phyloP scores from a whole-genome alignment of 92 coral and sea anemone genomes.

The Siderastrea siderea region DNA sequence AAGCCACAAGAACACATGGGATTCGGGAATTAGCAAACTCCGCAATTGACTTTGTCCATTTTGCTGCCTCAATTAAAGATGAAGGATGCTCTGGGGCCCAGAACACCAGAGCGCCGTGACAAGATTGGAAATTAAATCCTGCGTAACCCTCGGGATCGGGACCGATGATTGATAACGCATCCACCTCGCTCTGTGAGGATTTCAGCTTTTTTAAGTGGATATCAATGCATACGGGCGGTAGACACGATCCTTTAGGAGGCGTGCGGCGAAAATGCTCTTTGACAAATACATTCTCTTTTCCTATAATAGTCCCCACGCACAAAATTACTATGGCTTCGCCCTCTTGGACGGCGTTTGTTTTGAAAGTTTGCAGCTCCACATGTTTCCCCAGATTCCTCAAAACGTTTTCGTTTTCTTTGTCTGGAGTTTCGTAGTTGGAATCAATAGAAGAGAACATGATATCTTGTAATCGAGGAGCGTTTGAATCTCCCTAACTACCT shows the following conservation, averaged over 20 bases:
- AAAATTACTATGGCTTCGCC: neutral
- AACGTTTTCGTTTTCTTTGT: neutral
- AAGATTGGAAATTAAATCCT: slow-evolving; percentile 19
- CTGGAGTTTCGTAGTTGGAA: slow-evolving; percentile 15
- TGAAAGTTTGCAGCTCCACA: slow-evolving; percentile 31
- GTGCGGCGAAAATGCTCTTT: neutral
- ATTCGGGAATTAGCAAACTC: slow-evolving; percentile 18
- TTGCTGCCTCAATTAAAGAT: slow-evolving; percentile 1
- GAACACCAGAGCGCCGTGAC: slow-evolving; percentile 10
- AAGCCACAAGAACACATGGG: slow-evolving; percentile 9
- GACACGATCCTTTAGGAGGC: slow-evolving; percentile 14
- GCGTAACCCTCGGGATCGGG: slow-evolving; percentile 23
- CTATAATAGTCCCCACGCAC: neutral
- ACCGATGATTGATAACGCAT: neutral
- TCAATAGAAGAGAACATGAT: neutral
- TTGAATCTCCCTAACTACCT: neutral
- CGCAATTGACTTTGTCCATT: slow-evolving; percentile 1
- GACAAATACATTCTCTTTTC: neutral
- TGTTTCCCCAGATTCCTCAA: slow-evolving; percentile 13
- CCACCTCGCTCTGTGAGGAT: neutral
- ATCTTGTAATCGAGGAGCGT: neutral
- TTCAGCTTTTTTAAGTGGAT: slow-evolving; percentile 20
- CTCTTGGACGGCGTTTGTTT: slow-evolving; percentile 1
- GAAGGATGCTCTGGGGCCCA: slow-evolving; percentile 19
- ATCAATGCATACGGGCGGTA: neutral